Percentiles rank a stretch among this genome's conserved stretches.
Evolutionary conservation across 2,797 vertebrate species (phyloP).

Genomic region (Lophura swinhoii): DNA sequence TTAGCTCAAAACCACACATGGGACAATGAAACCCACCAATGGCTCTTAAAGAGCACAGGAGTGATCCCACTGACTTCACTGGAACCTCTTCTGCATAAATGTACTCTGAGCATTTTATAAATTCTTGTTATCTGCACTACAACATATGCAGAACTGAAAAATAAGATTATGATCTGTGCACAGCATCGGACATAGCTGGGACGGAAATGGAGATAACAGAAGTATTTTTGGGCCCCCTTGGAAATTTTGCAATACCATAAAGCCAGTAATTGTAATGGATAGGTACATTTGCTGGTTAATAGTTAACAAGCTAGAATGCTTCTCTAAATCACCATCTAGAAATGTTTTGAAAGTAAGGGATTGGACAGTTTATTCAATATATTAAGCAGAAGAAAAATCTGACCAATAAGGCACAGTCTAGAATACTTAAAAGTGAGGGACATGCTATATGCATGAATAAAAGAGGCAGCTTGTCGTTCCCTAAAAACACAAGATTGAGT

Average conservation of each 20-base stretch:
- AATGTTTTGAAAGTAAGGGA: conserved; percentile 56
- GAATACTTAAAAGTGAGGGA: conserved; percentile 23
- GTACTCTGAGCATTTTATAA: neutral
- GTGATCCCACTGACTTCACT: neutral
- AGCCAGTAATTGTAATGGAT: conserved; percentile 56
- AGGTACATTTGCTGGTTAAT: conserved; percentile 77
- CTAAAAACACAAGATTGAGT: conserved; percentile 1
- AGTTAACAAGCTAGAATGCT: conserved; percentile 73
- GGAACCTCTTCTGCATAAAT: neutral
- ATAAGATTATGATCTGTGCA: conserved; percentile 9
- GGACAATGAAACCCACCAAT: neutral
- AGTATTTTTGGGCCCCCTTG: conserved; percentile 40
- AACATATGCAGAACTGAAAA: conserved; percentile 17
- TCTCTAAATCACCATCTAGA: conserved; percentile 63
- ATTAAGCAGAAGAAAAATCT: conserved; percentile 60
- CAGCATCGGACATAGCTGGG: conserved; percentile 11
- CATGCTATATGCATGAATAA: neutral
- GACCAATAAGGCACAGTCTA: conserved; percentile 67
- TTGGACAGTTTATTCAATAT: conserved; percentile 28
- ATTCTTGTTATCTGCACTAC: neutral
- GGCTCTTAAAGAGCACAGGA: neutral
- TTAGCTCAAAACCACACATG: neutral
- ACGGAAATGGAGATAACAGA: conserved; percentile 64
- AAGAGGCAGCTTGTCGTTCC: conserved; percentile 37
- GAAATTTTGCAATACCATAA: conserved; percentile 66